Evolutionary conservation across 2,888 invertebrate species (phyloP).

Genomic region (Tenthredo scrophulariae): DNA sequence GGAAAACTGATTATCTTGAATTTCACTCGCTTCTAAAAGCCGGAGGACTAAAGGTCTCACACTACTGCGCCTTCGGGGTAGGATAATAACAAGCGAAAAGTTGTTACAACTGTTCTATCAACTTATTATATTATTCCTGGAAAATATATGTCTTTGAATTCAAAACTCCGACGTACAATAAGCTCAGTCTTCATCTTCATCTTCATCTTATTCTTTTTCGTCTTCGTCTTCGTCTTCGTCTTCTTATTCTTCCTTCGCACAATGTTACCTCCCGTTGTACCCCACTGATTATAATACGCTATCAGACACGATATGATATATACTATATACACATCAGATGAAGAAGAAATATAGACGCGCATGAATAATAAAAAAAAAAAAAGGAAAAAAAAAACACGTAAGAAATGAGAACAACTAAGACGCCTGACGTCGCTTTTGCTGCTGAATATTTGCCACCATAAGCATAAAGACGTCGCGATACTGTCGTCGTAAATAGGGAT

Average conservation of each 20-base stretch:
- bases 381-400: background rate
- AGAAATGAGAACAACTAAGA: background rate
- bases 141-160: background rate
- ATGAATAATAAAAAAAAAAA: background rate
- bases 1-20: conserved; percentile 35
- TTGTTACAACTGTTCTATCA: conserved; percentile 4
- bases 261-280: too few relatives aligned
- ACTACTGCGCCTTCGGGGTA: background rate
- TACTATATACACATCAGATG: background rate
- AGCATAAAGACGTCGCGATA: conserved; percentile 58
- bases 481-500: conserved; percentile 66
- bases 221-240: too few relatives aligned
- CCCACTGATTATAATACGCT: background rate
- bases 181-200: too few relatives aligned
- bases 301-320: background rate
- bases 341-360: background rate
- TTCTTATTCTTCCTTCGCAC: too few relatives aligned
- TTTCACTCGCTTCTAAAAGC: conserved; percentile 32
- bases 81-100: background rate
- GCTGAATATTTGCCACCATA: conserved; percentile 8
- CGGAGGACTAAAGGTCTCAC: conserved; percentile 28
- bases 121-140: background rate
- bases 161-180: background rate
- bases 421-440: background rate
- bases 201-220: too few relatives aligned